Base-by-base conservation (phyloP, 2,113 vertebrate genomes). In the Carassius gibelio region DNA sequence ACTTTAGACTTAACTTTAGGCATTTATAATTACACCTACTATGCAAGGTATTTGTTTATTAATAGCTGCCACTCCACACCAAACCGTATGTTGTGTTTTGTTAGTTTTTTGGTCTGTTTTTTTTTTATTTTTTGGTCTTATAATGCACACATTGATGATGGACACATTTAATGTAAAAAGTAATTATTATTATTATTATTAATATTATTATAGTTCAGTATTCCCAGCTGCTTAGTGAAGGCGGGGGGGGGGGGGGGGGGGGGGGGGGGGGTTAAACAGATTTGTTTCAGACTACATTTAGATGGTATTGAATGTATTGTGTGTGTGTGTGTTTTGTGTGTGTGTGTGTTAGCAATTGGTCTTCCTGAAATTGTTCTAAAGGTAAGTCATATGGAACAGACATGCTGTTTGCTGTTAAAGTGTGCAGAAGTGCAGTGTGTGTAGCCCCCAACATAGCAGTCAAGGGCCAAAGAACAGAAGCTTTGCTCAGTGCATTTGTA, bases 401-500 rank as follows among this genome's bases (percentile, higher is more conserved):
- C 21, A 14, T 11, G 14, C 50, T 52, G 4, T 23, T 7, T 7
- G 4, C n/a, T 23, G 45, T 50, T 26, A 13, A 52, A 17, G 17
- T 77, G 48, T 77, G 50, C 21, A 23, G 30, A 57, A 19, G 17
- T 57, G 52, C 30, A 75, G 81, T 62, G 42, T 55, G 64, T 21
- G 62, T 45, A 48, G 23, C n/a, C 34, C 26, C 5, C 48, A 34
- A 66, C 30, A 75, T 26, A 23, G 48, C 42, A 34, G 45, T 48
- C 42, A 55, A 15, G 72, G 30, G 75, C 62, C 61, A 30, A 80
- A 74, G 85, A 88, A 87, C 61, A 85, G 72, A 76, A 55, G 84
- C 87, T 75, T 82, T 80, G 81, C 69, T 76, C 83, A 69, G 36
- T 87, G 82, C 10, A 81, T 92, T 91, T 93, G 89, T 92, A 89